These are phyloP conservation scores for Anabas testudineus DNA, from an alignment of 2,797 vertebrate species.

Conservation along the genomic window DNA sequence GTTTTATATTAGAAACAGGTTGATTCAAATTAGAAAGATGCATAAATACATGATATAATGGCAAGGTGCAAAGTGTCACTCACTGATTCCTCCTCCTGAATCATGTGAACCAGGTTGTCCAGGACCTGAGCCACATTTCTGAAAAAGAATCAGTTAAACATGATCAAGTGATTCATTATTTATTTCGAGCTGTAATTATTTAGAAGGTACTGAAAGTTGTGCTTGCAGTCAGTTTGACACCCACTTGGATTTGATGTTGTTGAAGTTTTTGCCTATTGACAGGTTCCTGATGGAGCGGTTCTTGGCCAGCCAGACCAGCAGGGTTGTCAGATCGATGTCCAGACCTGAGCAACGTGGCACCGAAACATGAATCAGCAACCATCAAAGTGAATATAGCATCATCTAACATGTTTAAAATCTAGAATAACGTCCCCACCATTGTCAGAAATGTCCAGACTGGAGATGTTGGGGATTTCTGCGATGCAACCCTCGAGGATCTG, in stretches of 20 bases:
- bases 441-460: constrained; percentile 96
- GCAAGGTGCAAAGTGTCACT: constrained; percentile 68
- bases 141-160: constrained; percentile 21
- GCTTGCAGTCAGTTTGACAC: constrained; percentile 14
- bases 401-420: rapidly evolving
- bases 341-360: constrained; percentile 81
- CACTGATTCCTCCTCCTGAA: constrained; percentile 98
- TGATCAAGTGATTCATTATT: too few species aligned
- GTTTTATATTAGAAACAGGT: too few species aligned
- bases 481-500: constrained; percentile 97
- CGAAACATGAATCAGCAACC: not conserved
- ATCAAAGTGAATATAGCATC: rapidly evolving
- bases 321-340: constrained; percentile 94
- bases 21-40: too few species aligned
- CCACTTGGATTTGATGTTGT: constrained; percentile 98
- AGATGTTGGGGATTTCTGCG: constrained; percentile 96
- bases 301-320: constrained; percentile 96
- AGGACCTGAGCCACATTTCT: constrained; percentile 94
- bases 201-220: too few species aligned
- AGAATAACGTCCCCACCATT: constrained; percentile 85
- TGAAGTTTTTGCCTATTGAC: constrained; percentile 96
- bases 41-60: not conserved
- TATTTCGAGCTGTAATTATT: too few species aligned
- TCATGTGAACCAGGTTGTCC: constrained; percentile 96
- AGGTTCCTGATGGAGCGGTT: constrained; percentile 96